A percentile compares a stretch with the other conserved stretches of the same genome.
phyloP scores from a whole-genome alignment of 2,113 vertebrate species.

The Sander lucioperca region DNA sequence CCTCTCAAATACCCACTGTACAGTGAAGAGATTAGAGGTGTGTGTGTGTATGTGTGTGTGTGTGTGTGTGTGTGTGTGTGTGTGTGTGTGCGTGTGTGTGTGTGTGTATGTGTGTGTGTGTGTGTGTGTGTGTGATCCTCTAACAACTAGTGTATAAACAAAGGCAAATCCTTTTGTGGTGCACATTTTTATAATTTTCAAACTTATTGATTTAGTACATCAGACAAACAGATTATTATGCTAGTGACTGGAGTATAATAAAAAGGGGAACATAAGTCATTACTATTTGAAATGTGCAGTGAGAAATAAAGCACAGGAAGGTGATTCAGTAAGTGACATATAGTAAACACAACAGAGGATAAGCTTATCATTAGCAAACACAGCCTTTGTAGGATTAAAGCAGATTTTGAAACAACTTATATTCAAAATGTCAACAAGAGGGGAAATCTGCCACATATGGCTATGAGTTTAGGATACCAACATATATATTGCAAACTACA shows the following conservation, averaged over 20 bases:
- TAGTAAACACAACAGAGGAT: constrained; percentile 31
- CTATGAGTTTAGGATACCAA: not conserved
- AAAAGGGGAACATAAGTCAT: constrained; percentile 1
- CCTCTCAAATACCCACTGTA: constrained; percentile 74
- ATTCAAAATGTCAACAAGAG: constrained; percentile 8
- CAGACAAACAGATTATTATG: not conserved
- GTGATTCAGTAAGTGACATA: constrained; percentile 1
- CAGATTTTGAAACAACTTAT: constrained; percentile 12
- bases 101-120: constrained; percentile 59
- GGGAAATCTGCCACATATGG: not conserved
- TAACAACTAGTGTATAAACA: constrained; percentile 65
- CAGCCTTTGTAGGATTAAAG: constrained; percentile 35
- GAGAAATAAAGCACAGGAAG: constrained; percentile 2
- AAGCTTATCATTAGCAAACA: constrained; percentile 34
- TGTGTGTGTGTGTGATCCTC: constrained; percentile 58
- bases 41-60: constrained; percentile 40
- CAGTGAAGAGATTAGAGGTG: constrained; percentile 71
- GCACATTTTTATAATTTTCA: constrained; percentile 27
- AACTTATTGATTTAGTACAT: constrained; percentile 3
- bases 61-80: constrained; percentile 36
- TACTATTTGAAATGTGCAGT: not conserved
- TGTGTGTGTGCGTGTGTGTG: constrained; percentile 59
- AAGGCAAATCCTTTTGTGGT: constrained; percentile 29
- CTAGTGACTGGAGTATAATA: not conserved
- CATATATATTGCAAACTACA: constrained; percentile 15